Conservation (phyloP, 2,797 vertebrate species). For the Hemitrygon akajei region DNA sequence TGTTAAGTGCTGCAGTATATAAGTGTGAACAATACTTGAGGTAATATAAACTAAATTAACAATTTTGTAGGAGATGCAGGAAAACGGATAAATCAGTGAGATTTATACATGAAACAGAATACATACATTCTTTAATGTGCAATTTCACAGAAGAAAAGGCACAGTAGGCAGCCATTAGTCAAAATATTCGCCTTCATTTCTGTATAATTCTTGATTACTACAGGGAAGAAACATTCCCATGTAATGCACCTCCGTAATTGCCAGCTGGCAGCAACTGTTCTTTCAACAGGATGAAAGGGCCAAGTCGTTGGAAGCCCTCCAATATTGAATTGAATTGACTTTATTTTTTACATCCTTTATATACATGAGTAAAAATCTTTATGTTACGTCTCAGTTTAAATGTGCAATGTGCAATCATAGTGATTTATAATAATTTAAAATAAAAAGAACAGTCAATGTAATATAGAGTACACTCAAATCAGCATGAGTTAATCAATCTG, state of each 20-base stretch:
- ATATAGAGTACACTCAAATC: too few relatives aligned
- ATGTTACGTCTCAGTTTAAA: too few relatives aligned
- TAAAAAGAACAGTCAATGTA: too few relatives aligned
- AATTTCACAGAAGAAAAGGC: neutral
- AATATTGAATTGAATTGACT: too few relatives aligned
- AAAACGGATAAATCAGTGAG: neutral
- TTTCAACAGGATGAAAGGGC: neutral
- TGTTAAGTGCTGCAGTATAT: neutral
- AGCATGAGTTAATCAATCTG: too few relatives aligned
- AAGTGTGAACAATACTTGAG: neutral
- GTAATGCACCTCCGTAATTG: neutral
- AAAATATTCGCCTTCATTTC: neutral
- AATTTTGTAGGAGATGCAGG: neutral
- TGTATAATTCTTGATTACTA: neutral
- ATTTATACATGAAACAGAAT: neutral
- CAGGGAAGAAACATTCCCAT: neutral
- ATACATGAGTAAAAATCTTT: too few relatives aligned
- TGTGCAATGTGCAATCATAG: too few relatives aligned
- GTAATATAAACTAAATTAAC: neutral
- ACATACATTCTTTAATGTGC: neutral
- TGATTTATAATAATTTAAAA: too few relatives aligned
- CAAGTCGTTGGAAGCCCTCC: neutral
- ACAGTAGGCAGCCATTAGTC: neutral
- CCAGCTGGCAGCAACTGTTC: neutral
- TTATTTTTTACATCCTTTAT: too few relatives aligned